phyloP scores from a whole-genome alignment of 2,113 vertebrate genomes.

The Hippopotamus amphibius region DNA sequence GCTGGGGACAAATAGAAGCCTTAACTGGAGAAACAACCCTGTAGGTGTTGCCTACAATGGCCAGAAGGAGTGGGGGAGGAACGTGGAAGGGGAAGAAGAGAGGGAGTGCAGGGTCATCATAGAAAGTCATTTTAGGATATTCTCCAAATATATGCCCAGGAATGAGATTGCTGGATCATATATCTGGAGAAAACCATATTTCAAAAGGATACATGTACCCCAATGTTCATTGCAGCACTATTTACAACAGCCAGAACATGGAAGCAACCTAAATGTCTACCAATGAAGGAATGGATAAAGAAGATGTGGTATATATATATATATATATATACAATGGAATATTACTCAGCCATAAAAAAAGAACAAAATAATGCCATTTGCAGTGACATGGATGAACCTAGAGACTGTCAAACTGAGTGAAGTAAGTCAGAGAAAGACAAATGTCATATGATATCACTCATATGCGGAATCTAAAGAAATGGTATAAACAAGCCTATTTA shows the following conservation, averaged over 20 bases:
- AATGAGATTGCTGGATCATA: background rate
- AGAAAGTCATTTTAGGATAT: background rate
- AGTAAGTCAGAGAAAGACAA: background rate
- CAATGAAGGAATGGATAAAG: background rate
- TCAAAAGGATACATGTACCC: background rate
- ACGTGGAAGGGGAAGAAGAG: accelerated
- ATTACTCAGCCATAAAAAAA: background rate
- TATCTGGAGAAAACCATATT: background rate
- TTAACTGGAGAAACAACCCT: background rate
- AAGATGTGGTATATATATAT: background rate
- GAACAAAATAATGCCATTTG: background rate
- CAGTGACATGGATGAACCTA: background rate
- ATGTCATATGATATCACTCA: background rate
- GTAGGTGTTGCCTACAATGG: background rate
- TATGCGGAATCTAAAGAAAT: background rate
- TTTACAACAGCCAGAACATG: background rate
- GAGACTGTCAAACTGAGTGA: background rate
- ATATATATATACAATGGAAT: background rate
- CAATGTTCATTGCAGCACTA: background rate
- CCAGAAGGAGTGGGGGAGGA: too few relatives aligned
- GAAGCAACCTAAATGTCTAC: background rate
- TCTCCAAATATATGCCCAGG: background rate
- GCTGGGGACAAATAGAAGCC: background rate
- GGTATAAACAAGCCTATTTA: background rate
- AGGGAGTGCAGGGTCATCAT: background rate